Conservation (phyloP, 2,888 invertebrate genomes). For the Polydrusus tereticollis region DNA sequence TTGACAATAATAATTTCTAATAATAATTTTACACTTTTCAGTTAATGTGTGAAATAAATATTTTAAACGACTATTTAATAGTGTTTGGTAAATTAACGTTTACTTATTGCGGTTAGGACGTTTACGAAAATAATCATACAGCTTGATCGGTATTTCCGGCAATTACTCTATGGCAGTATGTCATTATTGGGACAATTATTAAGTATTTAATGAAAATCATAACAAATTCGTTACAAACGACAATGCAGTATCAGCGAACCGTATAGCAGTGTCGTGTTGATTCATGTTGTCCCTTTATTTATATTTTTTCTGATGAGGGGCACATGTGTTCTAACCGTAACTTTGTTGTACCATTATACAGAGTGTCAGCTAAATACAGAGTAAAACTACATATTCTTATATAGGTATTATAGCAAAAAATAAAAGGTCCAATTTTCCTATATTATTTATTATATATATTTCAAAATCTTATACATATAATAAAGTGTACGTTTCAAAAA, state of each 20-base stretch:
- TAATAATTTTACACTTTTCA: neutral
- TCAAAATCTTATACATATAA: too few species aligned
- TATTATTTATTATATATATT: too few species aligned
- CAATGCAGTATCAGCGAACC: slow-evolving; percentile 57
- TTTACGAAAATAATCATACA: slow-evolving; percentile 64
- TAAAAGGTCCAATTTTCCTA: too few species aligned
- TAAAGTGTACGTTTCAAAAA: too few species aligned
- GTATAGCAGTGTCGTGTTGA: slow-evolving; percentile 6
- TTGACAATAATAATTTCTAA: too few species aligned
- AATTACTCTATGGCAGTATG: slow-evolving; percentile 63
- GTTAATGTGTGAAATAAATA: slow-evolving; percentile 4
- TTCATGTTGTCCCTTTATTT: slow-evolving; percentile 8
- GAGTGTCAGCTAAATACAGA: too few species aligned
- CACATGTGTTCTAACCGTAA: slow-evolving; percentile 13
- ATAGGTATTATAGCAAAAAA: too few species aligned
- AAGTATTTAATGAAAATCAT: slow-evolving; percentile 66
- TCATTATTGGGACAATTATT: slow-evolving; percentile 64
- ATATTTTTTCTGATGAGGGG: neutral
- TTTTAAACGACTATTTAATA: neutral
- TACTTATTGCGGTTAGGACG: slow-evolving; percentile 59
- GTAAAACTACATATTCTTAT: too few species aligned
- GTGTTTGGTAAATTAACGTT: slow-evolving; percentile 19
- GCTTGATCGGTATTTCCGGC: slow-evolving; percentile 64
- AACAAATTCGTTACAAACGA: slow-evolving; percentile 64
- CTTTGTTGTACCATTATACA: neutral